Evolutionary conservation across 2,888 invertebrate species (phyloP), one percentile per base, ranked within the genome.

Genomic region (Muschampia plurimacula): DNA sequence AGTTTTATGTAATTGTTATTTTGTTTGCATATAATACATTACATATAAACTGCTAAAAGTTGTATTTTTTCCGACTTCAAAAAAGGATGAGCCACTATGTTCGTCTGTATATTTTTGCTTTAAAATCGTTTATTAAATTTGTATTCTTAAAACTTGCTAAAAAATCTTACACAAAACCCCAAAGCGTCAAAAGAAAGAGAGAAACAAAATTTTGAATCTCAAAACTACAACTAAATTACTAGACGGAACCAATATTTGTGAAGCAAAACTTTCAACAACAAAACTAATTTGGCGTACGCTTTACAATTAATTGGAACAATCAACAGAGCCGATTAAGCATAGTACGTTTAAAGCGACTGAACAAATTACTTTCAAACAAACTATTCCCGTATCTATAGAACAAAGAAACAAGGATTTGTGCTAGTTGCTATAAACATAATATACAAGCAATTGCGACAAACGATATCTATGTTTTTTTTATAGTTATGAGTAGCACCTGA

Each of bases 301-400:
- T 65, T 65, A 52, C n/a, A 64, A 65, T 52, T 65, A 65, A 65
- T 65, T 65, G 15, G 36, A 52, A 49, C 36, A 32, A 52, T 65
- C 32, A 65, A 65, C 65, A 49, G 10, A 65, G 15, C 28, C n/a
- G 65, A 66, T 66, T 59, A 36, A 66, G 52, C 36, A 6, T 10
- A 66, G 66, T 52, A 65, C 65, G 36, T 65, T 65, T 65, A 66
- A 52, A 66, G 55, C 41, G 36, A 41, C 55, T 66, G 28, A 66
- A 55, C 36, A 66, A 66, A 66, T 66, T 15, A 52, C 44, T 65
- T 55, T 44, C 64, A 70, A 70, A 70, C 44, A 57, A 57, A 70
- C 46, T 63, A 69, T 64, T 55, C 28, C 52, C n/a, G 15, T 63
- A 28, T 64, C 64, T 70, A 46, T 46, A 57, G 70, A 55, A 70